These are phyloP conservation scores for Zaprionus taronus DNA, from an alignment of 1,140 invertebrate genomes.

Conservation along the genomic window DNA sequence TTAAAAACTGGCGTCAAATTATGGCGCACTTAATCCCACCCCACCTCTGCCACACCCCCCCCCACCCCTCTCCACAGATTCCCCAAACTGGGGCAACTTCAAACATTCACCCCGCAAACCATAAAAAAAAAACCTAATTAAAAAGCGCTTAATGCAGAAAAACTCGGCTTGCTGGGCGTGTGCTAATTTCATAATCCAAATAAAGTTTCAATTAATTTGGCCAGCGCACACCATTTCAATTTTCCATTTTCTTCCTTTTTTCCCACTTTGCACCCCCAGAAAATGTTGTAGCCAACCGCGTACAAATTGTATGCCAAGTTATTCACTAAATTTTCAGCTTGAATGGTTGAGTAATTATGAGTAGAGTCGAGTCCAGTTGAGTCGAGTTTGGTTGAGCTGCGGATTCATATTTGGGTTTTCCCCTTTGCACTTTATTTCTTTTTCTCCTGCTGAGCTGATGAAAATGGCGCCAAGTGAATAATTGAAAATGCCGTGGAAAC, in stretches of 20 bases:
- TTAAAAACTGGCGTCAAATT: conserved; percentile 64
- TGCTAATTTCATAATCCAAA: conserved; percentile 79
- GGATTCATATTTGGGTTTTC: conserved; percentile 1
- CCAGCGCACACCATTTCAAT: conserved; percentile 51
- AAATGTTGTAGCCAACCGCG: conserved; percentile 40
- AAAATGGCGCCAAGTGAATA: conserved; percentile 23
- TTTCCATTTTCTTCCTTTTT: conserved; percentile 10
- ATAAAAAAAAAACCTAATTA: conserved; percentile 67
- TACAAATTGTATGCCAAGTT: conserved; percentile 35
- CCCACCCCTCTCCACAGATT: conserved; percentile 1
- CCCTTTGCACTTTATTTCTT: not conserved
- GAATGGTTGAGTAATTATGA: conserved; percentile 57
- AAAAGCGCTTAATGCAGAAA: conserved; percentile 69
- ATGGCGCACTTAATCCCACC: conserved; percentile 46
- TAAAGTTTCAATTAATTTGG: conserved; percentile 79
- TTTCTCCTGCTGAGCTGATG: not conserved
- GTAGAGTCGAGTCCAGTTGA: conserved; percentile 38
- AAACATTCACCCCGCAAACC: conserved; percentile 32
- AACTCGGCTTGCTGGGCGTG: conserved; percentile 56
- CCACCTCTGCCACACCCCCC: not conserved
- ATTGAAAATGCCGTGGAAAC: conserved; percentile 3
- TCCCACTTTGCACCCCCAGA: conserved; percentile 14
- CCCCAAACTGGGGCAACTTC: conserved; percentile 53
- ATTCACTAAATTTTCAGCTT: conserved; percentile 51
- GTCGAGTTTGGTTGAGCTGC: conserved; percentile 4